A percentile compares a stretch with the other conserved stretches of the same genome.
These are phyloP conservation scores for Steinernema scapterisci DNA, from an alignment of 2,888 invertebrate species.

Conservation along the genomic window DNA sequence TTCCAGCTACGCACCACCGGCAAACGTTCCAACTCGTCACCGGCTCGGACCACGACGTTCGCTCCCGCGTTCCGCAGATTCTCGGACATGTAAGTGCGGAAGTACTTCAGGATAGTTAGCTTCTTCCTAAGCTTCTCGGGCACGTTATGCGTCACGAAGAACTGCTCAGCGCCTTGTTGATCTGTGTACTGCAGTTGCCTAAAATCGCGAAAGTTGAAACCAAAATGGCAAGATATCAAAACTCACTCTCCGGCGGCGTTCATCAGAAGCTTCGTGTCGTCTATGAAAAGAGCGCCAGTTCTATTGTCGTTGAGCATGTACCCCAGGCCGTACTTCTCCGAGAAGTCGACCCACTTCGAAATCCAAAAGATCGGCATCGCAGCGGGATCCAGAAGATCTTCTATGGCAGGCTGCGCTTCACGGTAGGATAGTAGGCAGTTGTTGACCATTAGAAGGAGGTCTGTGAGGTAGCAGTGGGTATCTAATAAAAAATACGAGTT, in stretches of 20 bases:
- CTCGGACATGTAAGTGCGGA: constrained; percentile 96
- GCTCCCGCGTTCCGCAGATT: constrained; percentile 82
- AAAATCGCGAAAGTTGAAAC: too few relatives aligned
- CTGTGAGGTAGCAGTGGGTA: too few relatives aligned
- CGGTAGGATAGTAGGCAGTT: too few relatives aligned
- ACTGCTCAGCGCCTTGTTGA: constrained; percentile 84
- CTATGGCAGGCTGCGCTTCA: too few relatives aligned
- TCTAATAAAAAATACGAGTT: too few relatives aligned
- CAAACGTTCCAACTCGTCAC: constrained; percentile 86
- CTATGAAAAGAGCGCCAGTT: constrained; percentile 96
- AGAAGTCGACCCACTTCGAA: constrained; percentile 99
- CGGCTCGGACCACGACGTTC: constrained; percentile 78
- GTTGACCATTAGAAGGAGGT: too few relatives aligned
- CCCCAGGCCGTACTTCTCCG: constrained; percentile 98
- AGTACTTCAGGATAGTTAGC: constrained; percentile 92
- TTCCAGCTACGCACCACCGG: constrained; percentile 97
- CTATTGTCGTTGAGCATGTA: constrained; percentile 96
- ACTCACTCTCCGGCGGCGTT: constrained; percentile 87
- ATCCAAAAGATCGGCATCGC: constrained; percentile 95
- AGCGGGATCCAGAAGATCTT: constrained; percentile 74
- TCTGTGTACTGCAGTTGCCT: constrained; percentile 96
- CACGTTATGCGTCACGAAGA: constrained; percentile 81
- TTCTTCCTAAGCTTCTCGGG: constrained; percentile 75
- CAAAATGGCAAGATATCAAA: too few relatives aligned
- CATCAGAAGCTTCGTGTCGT: constrained; percentile 90